Conservation (phyloP, 2,888 invertebrate genomes). For the Prenolepis imparis region DNA sequence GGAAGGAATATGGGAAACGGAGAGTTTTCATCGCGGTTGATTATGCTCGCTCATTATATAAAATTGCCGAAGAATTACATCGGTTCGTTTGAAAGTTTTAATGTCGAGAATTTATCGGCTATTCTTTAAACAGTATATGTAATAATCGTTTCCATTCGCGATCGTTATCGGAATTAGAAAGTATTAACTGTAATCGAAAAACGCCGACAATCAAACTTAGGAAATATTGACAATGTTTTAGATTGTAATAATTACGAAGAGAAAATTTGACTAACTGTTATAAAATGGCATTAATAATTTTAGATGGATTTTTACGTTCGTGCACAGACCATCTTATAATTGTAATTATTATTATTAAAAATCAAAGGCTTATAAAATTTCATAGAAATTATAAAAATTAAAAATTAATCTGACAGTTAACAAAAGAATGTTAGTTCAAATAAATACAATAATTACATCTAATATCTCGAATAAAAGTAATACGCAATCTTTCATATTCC, state of each 20-base stretch:
- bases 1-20: slow-evolving; percentile 59
- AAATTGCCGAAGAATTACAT: slow-evolving; percentile 61
- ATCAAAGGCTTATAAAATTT: not conserved
- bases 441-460: not conserved
- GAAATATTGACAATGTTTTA: not conserved
- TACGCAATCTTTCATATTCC: not conserved
- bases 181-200: slow-evolving; percentile 24
- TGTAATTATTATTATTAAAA: not conserved
- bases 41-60: slow-evolving; percentile 54
- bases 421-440: not conserved
- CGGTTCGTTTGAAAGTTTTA: slow-evolving; percentile 40
- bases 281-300: not conserved
- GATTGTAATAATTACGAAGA: not conserved
- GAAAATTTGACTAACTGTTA: not conserved
- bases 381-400: not conserved
- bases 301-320: not conserved
- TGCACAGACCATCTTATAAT: not conserved
- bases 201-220: not conserved
- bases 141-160: slow-evolving; percentile 11
- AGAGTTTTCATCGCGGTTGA: slow-evolving; percentile 49
- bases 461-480: not conserved
- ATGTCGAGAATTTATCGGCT: slow-evolving; percentile 30
- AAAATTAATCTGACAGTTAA: not conserved
- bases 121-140: not conserved
- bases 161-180: slow-evolving; percentile 31